Evolutionary conservation across 35 echinoderm and acorn worm genomes (phyloP).

Genomic region (Apostichopus californicus): DNA sequence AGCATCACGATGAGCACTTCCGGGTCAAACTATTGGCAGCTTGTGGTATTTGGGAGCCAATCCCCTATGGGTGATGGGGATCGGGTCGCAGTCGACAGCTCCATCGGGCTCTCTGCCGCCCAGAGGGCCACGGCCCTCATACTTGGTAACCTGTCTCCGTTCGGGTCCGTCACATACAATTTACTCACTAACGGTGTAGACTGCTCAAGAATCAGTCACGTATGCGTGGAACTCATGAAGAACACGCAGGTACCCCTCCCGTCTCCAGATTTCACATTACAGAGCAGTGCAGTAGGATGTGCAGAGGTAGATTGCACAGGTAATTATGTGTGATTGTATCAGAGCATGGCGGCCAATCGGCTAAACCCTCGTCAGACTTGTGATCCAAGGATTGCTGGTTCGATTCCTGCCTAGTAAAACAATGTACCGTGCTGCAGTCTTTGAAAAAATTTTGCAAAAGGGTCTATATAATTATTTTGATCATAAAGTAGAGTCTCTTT

Average conservation of each 20-base stretch:
- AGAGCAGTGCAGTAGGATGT: not conserved
- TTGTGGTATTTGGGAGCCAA: constrained; percentile 19
- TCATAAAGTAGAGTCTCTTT: too few species aligned
- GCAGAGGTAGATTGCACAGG: not conserved
- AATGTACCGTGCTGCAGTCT: too few species aligned
- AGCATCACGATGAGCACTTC: not conserved
- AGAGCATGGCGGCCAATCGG: too few species aligned
- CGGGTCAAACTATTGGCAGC: constrained; percentile 37
- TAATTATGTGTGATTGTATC: not conserved
- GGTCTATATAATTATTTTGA: too few species aligned
- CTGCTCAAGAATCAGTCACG: not conserved
- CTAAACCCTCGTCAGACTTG: too few species aligned
- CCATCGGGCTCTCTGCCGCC: not conserved
- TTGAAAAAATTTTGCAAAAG: too few species aligned
- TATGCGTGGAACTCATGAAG: constrained; percentile 26
- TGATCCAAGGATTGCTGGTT: too few species aligned
- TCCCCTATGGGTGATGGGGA: not conserved
- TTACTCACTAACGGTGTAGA: not conserved
- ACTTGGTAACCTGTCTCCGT: not conserved
- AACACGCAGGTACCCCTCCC: not conserved
- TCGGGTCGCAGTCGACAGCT: not conserved
- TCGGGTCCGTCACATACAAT: not conserved
- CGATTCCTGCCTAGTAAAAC: too few species aligned
- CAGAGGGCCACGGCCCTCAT: not conserved
- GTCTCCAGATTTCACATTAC: constrained; percentile 4